Percentiles rank a stretch among this genome's conserved stretches.
Evolutionary conservation across 2,113 vertebrate species (phyloP).

Genomic region (Limnothrissa miodon): DNA sequence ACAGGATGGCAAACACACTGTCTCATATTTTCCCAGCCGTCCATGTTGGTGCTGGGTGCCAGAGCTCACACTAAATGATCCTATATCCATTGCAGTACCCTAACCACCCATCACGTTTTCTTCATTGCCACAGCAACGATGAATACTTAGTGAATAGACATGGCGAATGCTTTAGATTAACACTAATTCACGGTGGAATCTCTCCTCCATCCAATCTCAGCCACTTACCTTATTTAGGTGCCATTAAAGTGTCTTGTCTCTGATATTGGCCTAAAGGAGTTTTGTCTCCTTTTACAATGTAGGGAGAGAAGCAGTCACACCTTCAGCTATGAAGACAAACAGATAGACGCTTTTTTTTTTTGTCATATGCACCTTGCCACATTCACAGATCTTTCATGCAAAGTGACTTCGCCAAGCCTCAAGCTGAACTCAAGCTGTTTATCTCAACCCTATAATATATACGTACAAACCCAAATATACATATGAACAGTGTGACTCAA

Average conservation of each 20-base stretch:
- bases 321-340: constrained; percentile 31
- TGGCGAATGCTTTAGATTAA: neutral
- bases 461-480: constrained; percentile 62
- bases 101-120: neutral
- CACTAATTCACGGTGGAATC: neutral
- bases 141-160: too few relatives aligned
- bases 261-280: neutral
- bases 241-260: neutral
- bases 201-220: neutral
- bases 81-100: constrained; percentile 26
- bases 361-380: constrained; percentile 29
- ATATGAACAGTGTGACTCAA: constrained; percentile 52
- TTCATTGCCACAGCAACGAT: neutral
- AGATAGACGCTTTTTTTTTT: constrained; percentile 11
- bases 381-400: constrained; percentile 45
- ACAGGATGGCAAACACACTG: constrained; percentile 43
- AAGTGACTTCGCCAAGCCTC: constrained; percentile 40
- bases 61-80: constrained; percentile 48
- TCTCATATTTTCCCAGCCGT: constrained; percentile 45
- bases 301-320: constrained; percentile 31
- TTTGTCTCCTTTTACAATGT: neutral
- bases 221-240: neutral
- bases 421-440: constrained; percentile 49
- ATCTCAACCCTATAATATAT: constrained; percentile 49
- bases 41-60: constrained; percentile 37